Evolutionary conservation across 1,140 invertebrate genomes (phyloP).

Genomic region (Acromyrmex charruanus): DNA sequence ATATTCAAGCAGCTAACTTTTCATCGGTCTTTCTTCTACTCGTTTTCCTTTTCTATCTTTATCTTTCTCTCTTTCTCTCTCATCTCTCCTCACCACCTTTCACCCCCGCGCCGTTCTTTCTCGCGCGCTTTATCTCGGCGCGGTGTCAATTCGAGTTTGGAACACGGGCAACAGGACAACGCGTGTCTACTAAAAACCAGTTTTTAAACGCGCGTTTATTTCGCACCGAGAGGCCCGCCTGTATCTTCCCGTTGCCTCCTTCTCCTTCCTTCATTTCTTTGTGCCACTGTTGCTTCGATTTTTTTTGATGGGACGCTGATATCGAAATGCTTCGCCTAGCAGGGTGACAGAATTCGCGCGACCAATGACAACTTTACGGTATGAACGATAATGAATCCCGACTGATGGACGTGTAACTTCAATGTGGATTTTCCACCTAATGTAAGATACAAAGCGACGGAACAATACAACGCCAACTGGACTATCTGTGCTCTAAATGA

Average conservation of each 20-base stretch:
- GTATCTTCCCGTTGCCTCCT: conserved; percentile 20
- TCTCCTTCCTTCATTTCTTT: conserved; percentile 25
- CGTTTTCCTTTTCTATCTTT: conserved; percentile 4
- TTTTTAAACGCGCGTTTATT: conserved; percentile 84
- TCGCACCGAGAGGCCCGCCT: conserved; percentile 61
- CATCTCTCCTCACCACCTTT: conserved; percentile 3
- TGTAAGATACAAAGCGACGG: not conserved
- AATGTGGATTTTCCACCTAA: no score
- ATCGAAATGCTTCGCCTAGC: conserved; percentile 32
- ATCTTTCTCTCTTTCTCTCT: conserved; percentile 42
- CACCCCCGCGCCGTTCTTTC: conserved; percentile 50
- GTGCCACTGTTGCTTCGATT: conserved; percentile 22
- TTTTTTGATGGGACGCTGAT: conserved; percentile 21
- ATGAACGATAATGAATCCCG: conserved; percentile 17
- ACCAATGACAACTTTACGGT: conserved; percentile 35
- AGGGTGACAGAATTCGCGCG: conserved; percentile 32
- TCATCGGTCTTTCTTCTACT: conserved; percentile 64
- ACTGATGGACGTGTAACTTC: not conserved
- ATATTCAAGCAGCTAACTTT: conserved; percentile 70
- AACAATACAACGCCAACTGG: not conserved
- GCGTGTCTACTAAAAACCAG: conserved; percentile 85
- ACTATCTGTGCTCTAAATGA: not conserved
- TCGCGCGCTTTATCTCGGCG: conserved; percentile 81
- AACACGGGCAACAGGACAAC: conserved; percentile 83
- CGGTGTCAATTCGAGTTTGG: conserved; percentile 86